Conservation (phyloP, 2,113 vertebrate genomes). For the Mionectes macconnelli region DNA sequence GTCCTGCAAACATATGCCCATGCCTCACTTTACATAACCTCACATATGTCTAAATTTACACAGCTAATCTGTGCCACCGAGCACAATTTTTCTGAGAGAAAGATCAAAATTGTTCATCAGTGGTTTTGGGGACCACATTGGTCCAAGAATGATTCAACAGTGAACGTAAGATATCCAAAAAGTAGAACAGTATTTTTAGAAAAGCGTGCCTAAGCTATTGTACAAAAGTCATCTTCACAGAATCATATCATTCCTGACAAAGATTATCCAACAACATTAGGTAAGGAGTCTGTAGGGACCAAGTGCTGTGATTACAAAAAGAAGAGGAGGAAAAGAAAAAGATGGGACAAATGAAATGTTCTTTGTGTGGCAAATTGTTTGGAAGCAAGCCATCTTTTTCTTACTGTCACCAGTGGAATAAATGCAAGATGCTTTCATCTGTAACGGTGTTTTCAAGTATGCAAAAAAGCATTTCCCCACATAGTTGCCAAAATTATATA, state of each 20-base stretch:
- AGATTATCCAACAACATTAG: constrained; percentile 1
- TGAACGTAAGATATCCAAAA: not conserved
- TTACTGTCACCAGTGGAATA: not conserved
- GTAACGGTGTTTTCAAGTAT: not conserved
- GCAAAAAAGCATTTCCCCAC: not conserved
- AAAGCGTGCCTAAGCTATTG: not conserved
- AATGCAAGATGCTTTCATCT: constrained; percentile 8
- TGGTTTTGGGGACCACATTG: not conserved
- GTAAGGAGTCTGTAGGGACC: not conserved
- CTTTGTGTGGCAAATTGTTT: constrained; percentile 28
- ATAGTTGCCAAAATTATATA: not conserved
- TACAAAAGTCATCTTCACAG: not conserved
- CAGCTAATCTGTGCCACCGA: not conserved
- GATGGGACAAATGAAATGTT: not conserved
- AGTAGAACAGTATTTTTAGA: not conserved
- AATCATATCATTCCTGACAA: constrained; percentile 21
- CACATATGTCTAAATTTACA: constrained; percentile 5
- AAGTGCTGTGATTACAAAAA: not conserved
- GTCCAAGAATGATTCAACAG: not conserved
- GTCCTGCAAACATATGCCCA: constrained; percentile 28
- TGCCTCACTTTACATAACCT: constrained; percentile 31
- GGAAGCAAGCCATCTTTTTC: constrained; percentile 20
- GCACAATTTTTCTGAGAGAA: not conserved
- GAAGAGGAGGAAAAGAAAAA: not conserved
- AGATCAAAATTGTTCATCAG: not conserved